Evolutionary conservation across 2,797 vertebrate species (phyloP).

Genomic region (Scarus forsteni): DNA sequence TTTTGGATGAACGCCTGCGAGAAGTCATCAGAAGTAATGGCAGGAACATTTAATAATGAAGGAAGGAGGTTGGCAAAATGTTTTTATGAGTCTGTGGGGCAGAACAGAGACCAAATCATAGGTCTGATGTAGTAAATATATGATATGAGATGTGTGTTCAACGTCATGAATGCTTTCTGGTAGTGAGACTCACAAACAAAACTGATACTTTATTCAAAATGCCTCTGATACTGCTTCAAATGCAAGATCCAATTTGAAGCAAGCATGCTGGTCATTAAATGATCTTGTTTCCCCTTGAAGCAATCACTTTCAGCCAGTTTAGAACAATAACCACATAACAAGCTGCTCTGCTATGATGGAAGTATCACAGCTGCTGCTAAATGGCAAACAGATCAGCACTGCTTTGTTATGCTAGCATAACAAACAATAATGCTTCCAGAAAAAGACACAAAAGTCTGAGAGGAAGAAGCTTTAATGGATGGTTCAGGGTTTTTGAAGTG

Average conservation of each 20-base stretch:
- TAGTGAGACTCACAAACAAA: background rate
- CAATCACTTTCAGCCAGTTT: too few relatives aligned
- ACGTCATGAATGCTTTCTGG: slow-evolving; percentile 1
- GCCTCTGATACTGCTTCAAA: background rate
- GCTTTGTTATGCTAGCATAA: background rate
- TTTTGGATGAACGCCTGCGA: slow-evolving; percentile 57
- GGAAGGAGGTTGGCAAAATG: slow-evolving; percentile 39
- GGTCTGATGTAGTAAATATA: slow-evolving; percentile 38
- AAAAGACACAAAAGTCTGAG: too few relatives aligned
- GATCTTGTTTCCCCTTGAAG: background rate
- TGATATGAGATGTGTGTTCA: slow-evolving; percentile 32
- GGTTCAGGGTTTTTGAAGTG: too few relatives aligned
- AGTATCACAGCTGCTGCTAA: background rate
- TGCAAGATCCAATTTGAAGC: background rate
- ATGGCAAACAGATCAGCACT: background rate
- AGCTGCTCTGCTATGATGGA: background rate
- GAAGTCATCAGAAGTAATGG: slow-evolving; percentile 64
- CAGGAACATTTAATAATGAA: slow-evolving; percentile 52
- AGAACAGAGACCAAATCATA: slow-evolving; percentile 33
- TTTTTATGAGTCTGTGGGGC: slow-evolving; percentile 35
- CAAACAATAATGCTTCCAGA: background rate
- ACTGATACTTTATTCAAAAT: background rate
- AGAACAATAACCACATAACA: background rate
- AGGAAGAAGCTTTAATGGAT: too few relatives aligned
- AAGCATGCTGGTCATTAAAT: background rate